Conservation (phyloP, 2,888 invertebrate species). For the Pyrrhosoma nymphula region DNA sequence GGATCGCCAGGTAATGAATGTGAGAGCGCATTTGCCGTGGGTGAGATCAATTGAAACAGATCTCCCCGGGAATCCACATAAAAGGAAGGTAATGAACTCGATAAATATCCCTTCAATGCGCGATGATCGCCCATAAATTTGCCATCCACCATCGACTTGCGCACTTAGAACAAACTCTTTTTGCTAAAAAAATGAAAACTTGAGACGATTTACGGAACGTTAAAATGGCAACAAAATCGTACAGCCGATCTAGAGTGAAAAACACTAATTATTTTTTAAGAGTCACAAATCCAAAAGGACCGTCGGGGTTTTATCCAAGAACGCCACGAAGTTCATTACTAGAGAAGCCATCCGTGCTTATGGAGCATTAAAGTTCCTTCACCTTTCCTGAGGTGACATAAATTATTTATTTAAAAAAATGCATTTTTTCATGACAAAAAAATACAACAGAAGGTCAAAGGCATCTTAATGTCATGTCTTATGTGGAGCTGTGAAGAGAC, state of each 20-base stretch:
- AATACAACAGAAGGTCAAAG: no score
- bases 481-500: no score
- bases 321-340: not conserved
- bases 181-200: not conserved
- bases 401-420: no score
- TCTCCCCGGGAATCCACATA: not conserved
- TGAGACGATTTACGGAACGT: not conserved
- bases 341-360: not conserved
- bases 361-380: not conserved
- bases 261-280: not conserved
- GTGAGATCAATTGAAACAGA: not conserved
- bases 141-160: not conserved
- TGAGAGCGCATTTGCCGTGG: not conserved
- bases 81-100: conserved; percentile 4
- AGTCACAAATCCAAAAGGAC: not conserved
- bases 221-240: not conserved
- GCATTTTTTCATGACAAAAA: no score
- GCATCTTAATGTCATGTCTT: no score
- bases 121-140: not conserved
- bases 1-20: not conserved
- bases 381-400: no score
- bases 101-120: not conserved
- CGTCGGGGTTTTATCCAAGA: not conserved
- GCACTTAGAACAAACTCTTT: not conserved
- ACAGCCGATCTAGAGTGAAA: not conserved